Evolutionary conservation across 2,797 vertebrate species (phyloP), one percentile per base, ranked within the genome.

Genomic region (Spinibarbus caldwelli): DNA sequence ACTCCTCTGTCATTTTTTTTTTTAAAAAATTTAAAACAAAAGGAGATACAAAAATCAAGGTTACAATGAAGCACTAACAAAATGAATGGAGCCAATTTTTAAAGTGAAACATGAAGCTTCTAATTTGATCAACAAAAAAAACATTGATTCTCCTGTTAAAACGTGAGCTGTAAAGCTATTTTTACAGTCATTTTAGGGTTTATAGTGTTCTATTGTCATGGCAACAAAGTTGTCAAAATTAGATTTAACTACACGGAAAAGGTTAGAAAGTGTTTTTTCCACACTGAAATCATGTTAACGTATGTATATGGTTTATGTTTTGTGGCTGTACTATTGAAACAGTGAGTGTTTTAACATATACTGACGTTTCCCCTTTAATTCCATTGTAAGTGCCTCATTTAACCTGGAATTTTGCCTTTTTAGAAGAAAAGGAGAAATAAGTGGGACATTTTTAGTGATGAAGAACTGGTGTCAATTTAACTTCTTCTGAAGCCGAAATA

Each of bases 201-300:
- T 62, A 57, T 78, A n/a, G n/a, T n/a, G n/a, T 43, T 62, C n/a
- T 62, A 59, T 78, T n/a, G 23, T 78, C 76, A 43, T 78, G 54
- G 76, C 36, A 78, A 78, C 54, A 78, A 59, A 78, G 54, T 78
- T 78, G 38, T 78, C 64, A 2, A 62, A 78, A 78, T 62, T 26
- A 62, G 54, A 62, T 29, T 9, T 11, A 43, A 62, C 36, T 29
- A 38, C 34, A 57, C 21, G 0, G 34, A 57, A 77, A 57, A 41
- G 23, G 5, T n/a, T 36, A 54, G 29, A 23, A 77, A 77, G 49
- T 57, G 49, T 49, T 34, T 76, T 34, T 78, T 21, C n/a, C 9
- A 26, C n/a, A 41, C 1, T 43, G 1, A 57, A 77, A 38, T 26
- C 5, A 11, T 78, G n/a, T 57, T 57, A 38, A 36, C 1, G 1